Conservation (phyloP, 2,888 invertebrate species). For the Dione vanillae region DNA sequence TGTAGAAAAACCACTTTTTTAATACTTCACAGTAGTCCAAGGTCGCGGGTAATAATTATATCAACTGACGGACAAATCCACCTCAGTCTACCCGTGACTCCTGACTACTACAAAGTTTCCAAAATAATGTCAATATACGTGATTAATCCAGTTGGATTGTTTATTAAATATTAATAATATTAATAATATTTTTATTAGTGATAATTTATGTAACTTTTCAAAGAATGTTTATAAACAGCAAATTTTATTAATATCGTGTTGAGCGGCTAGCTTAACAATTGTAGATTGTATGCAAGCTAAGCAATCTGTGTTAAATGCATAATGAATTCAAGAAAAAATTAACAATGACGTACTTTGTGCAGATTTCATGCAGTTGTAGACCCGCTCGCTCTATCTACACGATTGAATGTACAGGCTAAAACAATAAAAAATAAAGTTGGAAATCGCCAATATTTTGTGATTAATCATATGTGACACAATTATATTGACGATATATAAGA, state of each 20-base stretch:
- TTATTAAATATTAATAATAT: too few relatives aligned
- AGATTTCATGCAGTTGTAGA: constrained; percentile 73
- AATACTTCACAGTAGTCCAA: too few relatives aligned
- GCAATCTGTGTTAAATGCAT: constrained; percentile 38
- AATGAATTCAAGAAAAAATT: constrained; percentile 51
- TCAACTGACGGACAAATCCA: too few relatives aligned
- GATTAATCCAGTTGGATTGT: too few relatives aligned
- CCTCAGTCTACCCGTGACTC: too few relatives aligned
- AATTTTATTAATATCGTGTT: background rate
- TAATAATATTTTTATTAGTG: too few relatives aligned
- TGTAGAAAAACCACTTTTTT: too few relatives aligned
- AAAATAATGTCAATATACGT: too few relatives aligned
- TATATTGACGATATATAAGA: constrained; percentile 39
- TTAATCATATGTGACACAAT: constrained; percentile 10
- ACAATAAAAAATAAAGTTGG: constrained; percentile 56
- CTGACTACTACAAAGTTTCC: too few relatives aligned
- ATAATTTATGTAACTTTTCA: too few relatives aligned
- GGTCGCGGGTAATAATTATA: too few relatives aligned
- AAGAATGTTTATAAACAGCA: background rate
- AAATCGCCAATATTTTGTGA: constrained; percentile 36
- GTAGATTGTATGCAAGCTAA: constrained; percentile 38
- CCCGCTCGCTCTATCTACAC: constrained; percentile 70
- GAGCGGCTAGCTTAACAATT: background rate
- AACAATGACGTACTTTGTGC: constrained; percentile 68
- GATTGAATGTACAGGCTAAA: constrained; percentile 69